Percentiles rank a stretch among this genome's conserved stretches.
Conservation (phyloP, 2,113 vertebrate genomes). For the Cyanoramphus novaezelandiae region DNA sequence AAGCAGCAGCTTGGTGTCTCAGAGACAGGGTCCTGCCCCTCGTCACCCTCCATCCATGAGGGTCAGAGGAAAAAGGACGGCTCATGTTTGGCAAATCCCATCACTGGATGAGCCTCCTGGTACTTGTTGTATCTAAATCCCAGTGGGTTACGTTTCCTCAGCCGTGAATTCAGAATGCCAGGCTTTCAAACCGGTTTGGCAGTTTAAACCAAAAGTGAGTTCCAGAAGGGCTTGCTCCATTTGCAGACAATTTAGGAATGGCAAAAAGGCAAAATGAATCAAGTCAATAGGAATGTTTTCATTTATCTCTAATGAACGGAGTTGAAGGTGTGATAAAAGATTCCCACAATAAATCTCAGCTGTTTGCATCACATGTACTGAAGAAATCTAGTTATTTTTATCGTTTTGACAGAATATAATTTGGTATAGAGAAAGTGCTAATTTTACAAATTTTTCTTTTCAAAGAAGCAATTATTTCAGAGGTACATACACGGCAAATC, state of each 20-base stretch:
- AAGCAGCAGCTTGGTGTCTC: neutral
- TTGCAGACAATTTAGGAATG: neutral
- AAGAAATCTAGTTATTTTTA: constrained; percentile 11
- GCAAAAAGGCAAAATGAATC: neutral
- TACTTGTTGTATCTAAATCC: neutral
- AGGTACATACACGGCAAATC: neutral
- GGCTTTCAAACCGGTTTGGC: neutral
- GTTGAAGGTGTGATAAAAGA: neutral
- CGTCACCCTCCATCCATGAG: neutral
- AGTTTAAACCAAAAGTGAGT: neutral
- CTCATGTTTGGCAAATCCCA: neutral
- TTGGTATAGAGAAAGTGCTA: neutral
- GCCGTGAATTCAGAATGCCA: neutral
- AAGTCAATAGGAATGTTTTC: neutral
- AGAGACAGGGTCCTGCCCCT: neutral
- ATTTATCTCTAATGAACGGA: neutral
- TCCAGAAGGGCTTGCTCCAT: neutral
- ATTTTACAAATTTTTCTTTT: neutral
- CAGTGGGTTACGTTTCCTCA: neutral
- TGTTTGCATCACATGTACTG: neutral
- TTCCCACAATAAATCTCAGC: neutral
- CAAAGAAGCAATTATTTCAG: neutral
- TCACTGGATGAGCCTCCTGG: neutral
- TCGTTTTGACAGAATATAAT: neutral
- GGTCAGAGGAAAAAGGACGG: neutral